Percentiles rank a stretch among this genome's conserved stretches.
phyloP scores from a whole-genome alignment of 2,888 invertebrate species.

The Hyalella azteca region DNA sequence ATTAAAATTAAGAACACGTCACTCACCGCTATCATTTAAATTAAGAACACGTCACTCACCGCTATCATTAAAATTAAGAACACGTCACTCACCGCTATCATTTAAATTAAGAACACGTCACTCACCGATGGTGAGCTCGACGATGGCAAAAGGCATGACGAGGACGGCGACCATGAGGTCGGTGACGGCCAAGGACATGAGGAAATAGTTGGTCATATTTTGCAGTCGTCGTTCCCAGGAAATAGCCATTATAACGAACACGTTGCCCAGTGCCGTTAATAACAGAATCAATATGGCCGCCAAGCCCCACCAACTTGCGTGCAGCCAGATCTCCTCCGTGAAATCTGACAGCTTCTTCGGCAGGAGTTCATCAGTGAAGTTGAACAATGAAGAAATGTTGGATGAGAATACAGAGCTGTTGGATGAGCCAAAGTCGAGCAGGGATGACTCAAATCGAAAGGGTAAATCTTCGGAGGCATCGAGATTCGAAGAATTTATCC shows the following conservation, averaged over 20 bases:
- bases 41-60: too few species aligned
- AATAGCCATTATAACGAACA: conserved; percentile 55
- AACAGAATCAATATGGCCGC: conserved; percentile 52
- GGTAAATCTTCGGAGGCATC: neutral
- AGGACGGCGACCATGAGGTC: conserved; percentile 56
- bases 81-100: too few species aligned
- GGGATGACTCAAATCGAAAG: too few species aligned
- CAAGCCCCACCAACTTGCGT: conserved; percentile 56
- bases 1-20: too few species aligned
- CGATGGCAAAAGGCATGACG: conserved; percentile 58
- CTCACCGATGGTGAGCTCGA: conserved; percentile 56
- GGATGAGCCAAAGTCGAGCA: too few species aligned
- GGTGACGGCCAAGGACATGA: conserved; percentile 56
- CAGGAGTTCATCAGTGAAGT: neutral
- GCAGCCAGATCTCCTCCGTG: conserved; percentile 25
- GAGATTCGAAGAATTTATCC: neutral
- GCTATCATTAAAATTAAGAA: too few species aligned
- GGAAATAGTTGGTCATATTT: conserved; percentile 59
- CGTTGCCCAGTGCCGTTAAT: conserved; percentile 52
- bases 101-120: too few species aligned
- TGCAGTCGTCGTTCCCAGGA: conserved; percentile 56
- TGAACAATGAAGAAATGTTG: neutral
- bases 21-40: too few species aligned
- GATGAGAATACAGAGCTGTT: too few species aligned
- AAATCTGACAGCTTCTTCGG: conserved; percentile 14